Evolutionary conservation across 2,113 vertebrate species (phyloP), one percentile per base, ranked within the genome.

Genomic region (Oreochromis aureus): DNA sequence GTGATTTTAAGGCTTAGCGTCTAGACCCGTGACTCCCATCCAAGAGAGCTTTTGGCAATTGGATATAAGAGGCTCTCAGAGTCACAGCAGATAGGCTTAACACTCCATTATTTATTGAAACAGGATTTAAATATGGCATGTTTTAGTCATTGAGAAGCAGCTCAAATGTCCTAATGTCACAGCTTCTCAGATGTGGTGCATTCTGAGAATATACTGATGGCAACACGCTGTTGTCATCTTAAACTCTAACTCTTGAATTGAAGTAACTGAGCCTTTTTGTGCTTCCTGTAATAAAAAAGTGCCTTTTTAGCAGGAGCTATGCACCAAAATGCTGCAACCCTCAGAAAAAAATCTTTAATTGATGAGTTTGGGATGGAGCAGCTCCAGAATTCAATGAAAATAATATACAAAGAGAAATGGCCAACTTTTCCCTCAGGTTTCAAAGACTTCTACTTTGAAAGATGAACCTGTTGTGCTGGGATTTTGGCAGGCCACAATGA

Each of bases 371-470:
- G 71, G 58, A 80, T 87, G 73, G 58, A 88, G 56, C 30, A 2
- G 54, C 48, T 91, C 88, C 88, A 89, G 66, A 76, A 86, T 83
- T 82, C 89, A 91, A 83, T 93, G 85, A 86, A 91, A 91, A 93
- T 71, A 88, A 90, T 86, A 86, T 58, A 82, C 18, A 87, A 84
- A 87, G 87, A 85, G 87, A 91, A 92, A 92, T 15, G 54, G 61
- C 83, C 82, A 79, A 32, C 39, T 78, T 59, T 71, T 59, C 19
- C 59, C 22, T 89, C 59, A 10, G 83, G 80, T 90, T 94, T 94
- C 89, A 92, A 91, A 92, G 88, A 87, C 88, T 59, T 46, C 34
- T 89, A 85, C 91, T 93, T 93, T 95, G 90, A 93, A 95, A 96
- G 90, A 93, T 92, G 83, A 95, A 92, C 82, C 93, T 91, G 93